phyloP scores from a whole-genome alignment of 2,888 invertebrate species.

The Alviniconcha strummeri region DNA sequence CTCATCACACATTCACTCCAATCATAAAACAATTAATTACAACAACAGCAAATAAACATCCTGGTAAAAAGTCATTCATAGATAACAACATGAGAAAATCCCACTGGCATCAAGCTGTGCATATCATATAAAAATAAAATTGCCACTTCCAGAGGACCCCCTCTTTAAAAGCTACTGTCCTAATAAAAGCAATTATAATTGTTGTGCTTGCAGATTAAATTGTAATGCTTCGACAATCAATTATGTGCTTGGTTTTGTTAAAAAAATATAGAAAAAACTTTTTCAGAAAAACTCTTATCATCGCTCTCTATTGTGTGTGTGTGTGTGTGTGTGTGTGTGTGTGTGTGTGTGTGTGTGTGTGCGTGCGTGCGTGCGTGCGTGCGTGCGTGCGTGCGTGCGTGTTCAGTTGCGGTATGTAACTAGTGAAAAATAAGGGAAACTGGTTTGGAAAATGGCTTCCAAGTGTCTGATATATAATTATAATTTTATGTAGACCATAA shows the following conservation, averaged over 20 bases:
- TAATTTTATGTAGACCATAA: not conserved
- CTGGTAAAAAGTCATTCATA: not conserved
- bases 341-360: not conserved
- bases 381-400: not conserved
- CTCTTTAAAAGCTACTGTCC: too few species aligned
- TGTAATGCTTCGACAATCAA: not conserved
- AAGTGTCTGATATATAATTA: not conserved
- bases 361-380: not conserved
- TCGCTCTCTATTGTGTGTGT: not conserved
- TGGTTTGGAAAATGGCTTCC: not conserved
- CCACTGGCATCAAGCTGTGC: not conserved
- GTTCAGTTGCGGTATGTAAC: not conserved
- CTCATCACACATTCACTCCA: not conserved
- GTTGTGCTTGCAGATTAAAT: not conserved
- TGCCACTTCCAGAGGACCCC: not conserved
- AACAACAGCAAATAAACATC: too few species aligned
- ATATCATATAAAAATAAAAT: not conserved
- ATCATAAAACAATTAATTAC: too few species aligned
- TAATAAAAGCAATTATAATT: not conserved
- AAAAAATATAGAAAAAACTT: not conserved
- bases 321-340: conserved; percentile 2
- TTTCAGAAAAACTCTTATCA: not conserved
- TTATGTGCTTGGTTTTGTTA: not conserved
- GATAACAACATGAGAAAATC: not conserved
- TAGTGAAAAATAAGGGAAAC: not conserved